These are phyloP conservation scores for Schizotus pectinicornis DNA, from an alignment of 2,888 invertebrate species.

Conservation along the genomic window DNA sequence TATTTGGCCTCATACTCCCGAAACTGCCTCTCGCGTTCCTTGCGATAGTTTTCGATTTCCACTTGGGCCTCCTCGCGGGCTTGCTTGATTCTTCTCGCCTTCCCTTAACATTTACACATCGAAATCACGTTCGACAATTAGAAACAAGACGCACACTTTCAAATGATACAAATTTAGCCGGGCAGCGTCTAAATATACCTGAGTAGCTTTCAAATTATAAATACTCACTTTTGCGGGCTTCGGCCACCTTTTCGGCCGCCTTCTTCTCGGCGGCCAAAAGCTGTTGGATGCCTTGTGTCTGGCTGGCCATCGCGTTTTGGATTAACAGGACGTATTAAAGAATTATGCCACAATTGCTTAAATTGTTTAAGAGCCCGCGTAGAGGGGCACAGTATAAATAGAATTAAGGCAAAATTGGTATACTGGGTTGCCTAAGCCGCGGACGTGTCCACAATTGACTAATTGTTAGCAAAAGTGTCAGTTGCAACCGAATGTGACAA, in stretches of 20 bases:
- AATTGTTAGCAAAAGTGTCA: neutral
- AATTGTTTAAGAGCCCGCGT: slow-evolving; percentile 35
- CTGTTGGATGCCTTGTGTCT: slow-evolving; percentile 59
- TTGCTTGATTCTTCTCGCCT: slow-evolving; percentile 55
- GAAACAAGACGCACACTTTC: neutral
- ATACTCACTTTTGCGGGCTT: slow-evolving; percentile 59
- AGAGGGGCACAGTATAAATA: slow-evolving; percentile 35
- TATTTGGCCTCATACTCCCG: slow-evolving; percentile 54
- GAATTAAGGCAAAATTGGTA: slow-evolving; percentile 28
- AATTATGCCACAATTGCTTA: slow-evolving; percentile 32
- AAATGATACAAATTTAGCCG: neutral
- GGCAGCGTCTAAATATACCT: neutral
- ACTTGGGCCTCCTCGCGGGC: slow-evolving; percentile 56
- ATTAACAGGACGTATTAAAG: slow-evolving; percentile 14
- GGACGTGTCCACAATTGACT: too few species aligned
- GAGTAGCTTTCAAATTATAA: slow-evolving; percentile 10
- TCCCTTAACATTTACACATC: slow-evolving; percentile 45
- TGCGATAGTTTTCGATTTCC: slow-evolving; percentile 55
- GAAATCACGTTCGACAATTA: neutral
- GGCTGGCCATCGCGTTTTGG: slow-evolving; percentile 51
- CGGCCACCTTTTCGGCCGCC: slow-evolving; percentile 58
- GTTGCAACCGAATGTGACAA: neutral
- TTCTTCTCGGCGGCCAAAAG: slow-evolving; percentile 57
- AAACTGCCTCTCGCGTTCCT: slow-evolving; percentile 54
- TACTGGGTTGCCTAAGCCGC: slow-evolving; percentile 28